These are phyloP conservation scores for Notiomystis cincta DNA, from an alignment of 2,113 vertebrate species.

Conservation along the genomic window DNA sequence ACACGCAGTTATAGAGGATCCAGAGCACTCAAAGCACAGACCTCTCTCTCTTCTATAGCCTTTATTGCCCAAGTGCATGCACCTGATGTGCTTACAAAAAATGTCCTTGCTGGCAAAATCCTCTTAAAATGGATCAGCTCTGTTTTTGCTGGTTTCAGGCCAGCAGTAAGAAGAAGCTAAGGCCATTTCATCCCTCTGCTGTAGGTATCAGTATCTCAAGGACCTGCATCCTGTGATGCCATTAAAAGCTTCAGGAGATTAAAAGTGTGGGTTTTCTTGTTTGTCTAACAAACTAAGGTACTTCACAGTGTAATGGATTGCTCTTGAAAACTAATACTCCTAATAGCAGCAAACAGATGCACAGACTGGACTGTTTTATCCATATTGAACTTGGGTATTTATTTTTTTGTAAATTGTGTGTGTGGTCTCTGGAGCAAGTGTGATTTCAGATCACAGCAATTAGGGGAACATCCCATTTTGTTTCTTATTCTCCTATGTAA, in stretches of 20 bases:
- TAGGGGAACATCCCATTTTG: background rate
- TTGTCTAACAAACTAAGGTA: conserved; percentile 36
- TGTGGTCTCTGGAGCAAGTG: background rate
- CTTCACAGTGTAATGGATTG: conserved; percentile 27
- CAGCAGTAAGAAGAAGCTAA: background rate
- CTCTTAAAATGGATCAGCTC: background rate
- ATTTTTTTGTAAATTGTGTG: background rate
- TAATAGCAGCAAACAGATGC: conserved; percentile 14
- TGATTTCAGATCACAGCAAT: background rate
- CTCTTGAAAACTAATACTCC: conserved; percentile 29
- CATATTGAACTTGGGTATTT: background rate
- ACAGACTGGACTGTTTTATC: background rate
- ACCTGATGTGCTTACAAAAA: conserved; percentile 34
- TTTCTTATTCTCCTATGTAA: background rate
- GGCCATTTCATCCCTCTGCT: conserved; percentile 17
- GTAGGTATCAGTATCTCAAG: conserved; percentile 39
- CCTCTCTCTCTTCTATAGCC: background rate
- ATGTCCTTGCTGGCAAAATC: conserved; percentile 6
- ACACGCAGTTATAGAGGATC: background rate
- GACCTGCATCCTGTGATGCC: conserved; percentile 33
- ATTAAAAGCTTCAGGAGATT: conserved; percentile 47
- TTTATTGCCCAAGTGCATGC: background rate
- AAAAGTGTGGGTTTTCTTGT: conserved; percentile 41
- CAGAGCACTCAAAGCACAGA: background rate
- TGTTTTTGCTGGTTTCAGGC: background rate